Percentiles rank a stretch among this genome's conserved stretches.
phyloP scores from a whole-genome alignment of 2,113 vertebrate genomes.

The Neolamprologus tretocephalus region DNA sequence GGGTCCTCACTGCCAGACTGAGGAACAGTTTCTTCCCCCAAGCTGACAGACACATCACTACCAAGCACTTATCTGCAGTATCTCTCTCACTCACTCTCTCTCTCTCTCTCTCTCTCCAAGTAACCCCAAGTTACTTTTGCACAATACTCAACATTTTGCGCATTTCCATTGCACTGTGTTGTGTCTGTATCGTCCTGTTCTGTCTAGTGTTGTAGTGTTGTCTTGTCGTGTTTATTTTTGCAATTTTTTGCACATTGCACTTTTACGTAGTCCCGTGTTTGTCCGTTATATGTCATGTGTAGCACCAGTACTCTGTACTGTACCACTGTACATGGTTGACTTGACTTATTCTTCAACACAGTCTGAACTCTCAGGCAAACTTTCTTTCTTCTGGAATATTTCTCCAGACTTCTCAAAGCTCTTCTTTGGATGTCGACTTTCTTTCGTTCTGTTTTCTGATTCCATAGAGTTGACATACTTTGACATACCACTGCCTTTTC shows the following conservation, averaged over 20 bases:
- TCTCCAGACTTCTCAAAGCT: neutral
- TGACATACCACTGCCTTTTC: neutral
- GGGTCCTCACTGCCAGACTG: accelerated
- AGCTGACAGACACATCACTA: neutral
- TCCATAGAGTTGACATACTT: neutral
- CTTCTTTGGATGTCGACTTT: neutral
- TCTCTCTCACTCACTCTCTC: neutral
- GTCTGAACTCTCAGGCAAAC: neutral
- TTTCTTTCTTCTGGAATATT: neutral
- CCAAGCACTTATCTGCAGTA: neutral
- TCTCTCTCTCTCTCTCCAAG: too few species aligned
- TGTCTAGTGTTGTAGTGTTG: neutral
- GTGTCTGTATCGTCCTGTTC: neutral
- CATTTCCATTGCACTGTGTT: neutral
- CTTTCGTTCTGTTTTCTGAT: neutral
- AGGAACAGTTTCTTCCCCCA: neutral
- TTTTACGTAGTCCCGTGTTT: neutral
- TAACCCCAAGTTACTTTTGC: neutral
- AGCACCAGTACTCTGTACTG: neutral
- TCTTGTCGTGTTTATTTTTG: neutral
- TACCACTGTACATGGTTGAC: neutral
- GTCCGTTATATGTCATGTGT: neutral
- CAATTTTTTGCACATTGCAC: neutral
- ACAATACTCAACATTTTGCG: neutral
- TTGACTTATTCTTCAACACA: neutral